Base-by-base conservation (phyloP, 2,888 invertebrate genomes). In the Nycteola revayana region DNA sequence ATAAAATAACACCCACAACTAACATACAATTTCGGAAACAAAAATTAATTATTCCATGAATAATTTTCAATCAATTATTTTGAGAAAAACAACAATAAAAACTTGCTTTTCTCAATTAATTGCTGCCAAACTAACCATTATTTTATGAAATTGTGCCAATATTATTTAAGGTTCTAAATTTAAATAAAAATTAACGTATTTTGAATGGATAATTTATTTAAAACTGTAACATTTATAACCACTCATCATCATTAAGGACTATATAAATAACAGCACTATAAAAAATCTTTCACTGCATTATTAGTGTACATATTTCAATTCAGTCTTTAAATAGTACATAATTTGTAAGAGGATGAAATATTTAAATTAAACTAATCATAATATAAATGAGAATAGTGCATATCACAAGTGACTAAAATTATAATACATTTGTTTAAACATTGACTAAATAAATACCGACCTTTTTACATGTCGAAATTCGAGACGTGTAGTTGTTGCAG, bases 401-500 rank as follows among this genome's bases (percentile, higher is more conserved):
- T 18, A 18, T 18, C 18, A 18, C 18, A 18, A 18, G 18, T 18
- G 3, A 18, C 18, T 6, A 18, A 18, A 6, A n/a, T n/a, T 14
- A 14, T 28, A 25, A 33, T 27, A 23, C 25, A 50, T 22, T 45
- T 8, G 7, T 28, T 25, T 36, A 24, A 7, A 36, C 33, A 25
- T 25, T 17, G 1, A 25, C 9, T 46, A 11, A 21, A 21, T 21
- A 21, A 22, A 33, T 28, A 38, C 23, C 7, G 7, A 29, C 28
- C 21, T 40, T 21, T 17, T 76, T 79, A 92, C 42, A 92, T 85
- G 49, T 94, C 94, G 77, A 94, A 95, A 75, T 92, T 95, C 11
- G 96, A 96, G 44, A 96, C 91, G 63, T 94, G 93, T 42, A 96
- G 90, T 65, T 95, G 94, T 62, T 96, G 94, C 60, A 95, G 80